Base-by-base conservation (phyloP, 2,888 invertebrate species). In the Peribatodes rhomboidaria region DNA sequence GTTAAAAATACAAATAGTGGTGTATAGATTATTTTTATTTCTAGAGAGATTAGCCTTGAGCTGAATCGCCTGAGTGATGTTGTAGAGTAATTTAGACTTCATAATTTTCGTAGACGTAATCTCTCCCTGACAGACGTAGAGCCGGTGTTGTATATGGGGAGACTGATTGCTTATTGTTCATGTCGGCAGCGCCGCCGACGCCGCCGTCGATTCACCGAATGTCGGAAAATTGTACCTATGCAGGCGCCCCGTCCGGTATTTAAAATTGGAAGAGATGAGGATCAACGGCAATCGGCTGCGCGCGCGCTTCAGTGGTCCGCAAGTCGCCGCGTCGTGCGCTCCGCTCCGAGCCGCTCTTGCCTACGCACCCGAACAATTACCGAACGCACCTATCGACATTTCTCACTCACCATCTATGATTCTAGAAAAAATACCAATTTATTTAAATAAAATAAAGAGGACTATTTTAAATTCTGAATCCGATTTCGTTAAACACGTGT, bases 291-390 rank as follows among this genome's bases (percentile, higher is more conserved):
- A 81, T 71, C 78, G 78, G 73, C 70, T 82, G 88, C 87, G 86
- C 86, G 80, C 80, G 82, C 85, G 87, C 86, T 79, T 87, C 90
- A 92, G 91, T 92, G 90, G 90, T 82, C 84, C 86, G 84, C 88
- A 80, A 87, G 90, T 84, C 90, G 89, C 77, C 90, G 91, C 81
- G 90, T 76, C 84, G 91, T 80, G 86, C 90, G 88, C 90, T 89
- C 83, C 81, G 81, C 82, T 86, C 71, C 76, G 81, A 82, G 82
- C 82, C 80, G 84, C 83, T 81, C 83, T 78, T 76, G 77, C 74
- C 77, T 76, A 78, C 83, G 79, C 82, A 83, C 77, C 81, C 87
- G 84, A 85, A 79, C 76, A 74, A 80, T 79, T 75, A 75, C 80
- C 87, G 87, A 88, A 84, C 88, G 83, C 85, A 86, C 73, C 81